A percentile compares a stretch with the other conserved stretches of the same genome.
These are phyloP conservation scores for Chelonus formosanus DNA, from an alignment of 2,888 invertebrate species.

Conservation along the genomic window DNA sequence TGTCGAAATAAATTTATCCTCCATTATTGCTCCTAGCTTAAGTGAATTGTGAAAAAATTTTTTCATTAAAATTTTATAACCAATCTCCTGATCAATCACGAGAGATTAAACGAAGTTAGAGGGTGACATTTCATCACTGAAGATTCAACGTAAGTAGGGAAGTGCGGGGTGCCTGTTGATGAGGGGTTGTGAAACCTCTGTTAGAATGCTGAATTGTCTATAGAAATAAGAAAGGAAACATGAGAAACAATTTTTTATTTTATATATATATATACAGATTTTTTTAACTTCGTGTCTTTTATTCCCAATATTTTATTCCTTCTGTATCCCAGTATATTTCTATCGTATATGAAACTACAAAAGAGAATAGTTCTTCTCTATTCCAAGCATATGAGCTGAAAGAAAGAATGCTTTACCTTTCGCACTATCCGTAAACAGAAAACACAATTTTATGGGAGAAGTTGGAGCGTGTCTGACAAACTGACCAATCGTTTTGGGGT, in stretches of 20 bases:
- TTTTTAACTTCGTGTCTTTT: background rate
- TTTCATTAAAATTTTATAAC: conserved; percentile 16
- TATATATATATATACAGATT: no score
- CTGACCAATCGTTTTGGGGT: conserved; percentile 36
- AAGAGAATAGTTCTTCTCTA: conserved; percentile 4
- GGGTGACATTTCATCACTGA: background rate
- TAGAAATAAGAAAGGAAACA: no score
- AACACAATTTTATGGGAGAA: conserved; percentile 49
- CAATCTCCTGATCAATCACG: background rate
- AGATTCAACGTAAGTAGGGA: background rate
- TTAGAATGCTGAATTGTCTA: no score
- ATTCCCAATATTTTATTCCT: no score
- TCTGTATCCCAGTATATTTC: background rate
- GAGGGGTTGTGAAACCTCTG: background rate
- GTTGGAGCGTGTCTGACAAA: conserved; percentile 49
- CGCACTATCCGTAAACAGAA: conserved; percentile 46
- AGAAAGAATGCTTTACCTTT: conserved; percentile 30
- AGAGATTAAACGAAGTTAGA: background rate
- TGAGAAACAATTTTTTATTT: no score
- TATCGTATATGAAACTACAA: background rate
- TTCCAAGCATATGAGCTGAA: conserved; percentile 5
- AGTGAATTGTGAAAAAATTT: conserved; percentile 1
- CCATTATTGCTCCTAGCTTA: no score
- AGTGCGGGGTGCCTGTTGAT: background rate
- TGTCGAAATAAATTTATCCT: no score